phyloP scores from a whole-genome alignment of 2,113 vertebrate species.

The Neolamprologus variostigma region DNA sequence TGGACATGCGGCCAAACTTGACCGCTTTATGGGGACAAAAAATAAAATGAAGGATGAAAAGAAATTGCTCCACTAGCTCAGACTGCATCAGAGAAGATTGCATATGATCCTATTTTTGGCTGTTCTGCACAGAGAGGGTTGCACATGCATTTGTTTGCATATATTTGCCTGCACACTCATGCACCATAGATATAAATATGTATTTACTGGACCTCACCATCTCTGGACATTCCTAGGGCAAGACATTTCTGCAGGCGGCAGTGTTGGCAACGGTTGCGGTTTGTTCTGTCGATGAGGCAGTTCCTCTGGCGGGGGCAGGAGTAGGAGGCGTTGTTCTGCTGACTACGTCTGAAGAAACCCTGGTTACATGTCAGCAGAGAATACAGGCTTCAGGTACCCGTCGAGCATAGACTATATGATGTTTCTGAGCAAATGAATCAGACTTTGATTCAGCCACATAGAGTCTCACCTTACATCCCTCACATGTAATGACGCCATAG shows the following conservation, averaged over 20 bases:
- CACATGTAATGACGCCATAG: conserved; percentile 98
- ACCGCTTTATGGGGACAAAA: conserved; percentile 74
- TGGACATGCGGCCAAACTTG: conserved; percentile 99
- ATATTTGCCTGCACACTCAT: neutral
- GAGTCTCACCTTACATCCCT: conserved; percentile 95
- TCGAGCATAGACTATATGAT: neutral
- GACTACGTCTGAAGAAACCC: conserved; percentile 98
- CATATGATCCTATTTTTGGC: neutral
- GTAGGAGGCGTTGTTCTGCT: conserved; percentile 98
- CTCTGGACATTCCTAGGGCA: conserved; percentile 98
- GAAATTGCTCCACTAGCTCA: neutral
- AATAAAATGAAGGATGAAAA: neutral
- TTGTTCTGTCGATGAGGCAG: conserved; percentile 99
- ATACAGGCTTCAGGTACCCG: neutral
- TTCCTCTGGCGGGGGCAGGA: conserved; percentile 99
- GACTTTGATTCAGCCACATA: neutral
- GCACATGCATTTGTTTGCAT: neutral
- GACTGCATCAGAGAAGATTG: neutral
- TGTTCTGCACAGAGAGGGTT: neutral
- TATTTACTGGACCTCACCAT: conserved; percentile 76
- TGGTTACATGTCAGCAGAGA: conserved; percentile 41
- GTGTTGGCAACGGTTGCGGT: conserved; percentile 98
- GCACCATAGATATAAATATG: neutral
- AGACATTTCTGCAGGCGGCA: conserved; percentile 99
- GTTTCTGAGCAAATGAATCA: neutral